Conservation (phyloP, 1,140 invertebrate genomes). For the Drosophila erecta region DNA sequence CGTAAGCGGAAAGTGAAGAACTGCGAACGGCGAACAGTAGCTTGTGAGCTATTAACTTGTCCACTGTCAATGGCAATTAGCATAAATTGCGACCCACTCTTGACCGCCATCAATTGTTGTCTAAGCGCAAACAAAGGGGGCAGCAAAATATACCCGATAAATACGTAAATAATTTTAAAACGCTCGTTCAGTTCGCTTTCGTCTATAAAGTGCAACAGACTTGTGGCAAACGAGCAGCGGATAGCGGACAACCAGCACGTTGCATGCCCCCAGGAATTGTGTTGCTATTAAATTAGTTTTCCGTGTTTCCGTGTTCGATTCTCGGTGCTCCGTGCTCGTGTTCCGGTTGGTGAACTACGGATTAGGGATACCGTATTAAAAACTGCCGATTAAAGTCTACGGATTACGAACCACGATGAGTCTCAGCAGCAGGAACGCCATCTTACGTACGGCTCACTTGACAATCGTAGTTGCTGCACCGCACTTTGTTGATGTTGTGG, state of each 20-base stretch:
- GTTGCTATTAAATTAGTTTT: conserved; percentile 73
- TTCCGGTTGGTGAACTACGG: conserved; percentile 21
- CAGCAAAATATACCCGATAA: conserved; percentile 19
- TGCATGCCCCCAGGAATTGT: conserved; percentile 23
- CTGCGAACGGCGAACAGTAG: conserved; percentile 9
- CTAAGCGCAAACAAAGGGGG: conserved; percentile 21
- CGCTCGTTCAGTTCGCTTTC: conserved; percentile 53
- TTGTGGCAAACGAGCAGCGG: conserved; percentile 14
- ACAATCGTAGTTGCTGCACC: conserved; percentile 42
- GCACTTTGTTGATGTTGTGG: conserved; percentile 45
- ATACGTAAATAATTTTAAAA: conserved; percentile 73
- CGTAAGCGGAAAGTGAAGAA: conserved; percentile 33
- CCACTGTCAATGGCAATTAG: conserved; percentile 71
- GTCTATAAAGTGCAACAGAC: conserved; percentile 56
- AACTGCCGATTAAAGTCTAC: conserved; percentile 1
- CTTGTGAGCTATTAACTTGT: conserved; percentile 66
- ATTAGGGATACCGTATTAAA: conserved; percentile 7
- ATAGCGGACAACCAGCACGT: conserved; percentile 30
- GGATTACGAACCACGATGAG: conserved; percentile 17
- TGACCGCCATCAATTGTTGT: conserved; percentile 11
- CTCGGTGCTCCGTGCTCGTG: conserved; percentile 2
- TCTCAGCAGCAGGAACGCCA: conserved; percentile 51
- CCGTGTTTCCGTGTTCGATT: conserved; percentile 31
- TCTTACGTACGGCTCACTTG: conserved; percentile 64
- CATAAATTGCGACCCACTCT: conserved; percentile 52